phyloP scores from a whole-genome alignment of 1,140 invertebrate genomes.

The Dendroctonus ponderosae region DNA sequence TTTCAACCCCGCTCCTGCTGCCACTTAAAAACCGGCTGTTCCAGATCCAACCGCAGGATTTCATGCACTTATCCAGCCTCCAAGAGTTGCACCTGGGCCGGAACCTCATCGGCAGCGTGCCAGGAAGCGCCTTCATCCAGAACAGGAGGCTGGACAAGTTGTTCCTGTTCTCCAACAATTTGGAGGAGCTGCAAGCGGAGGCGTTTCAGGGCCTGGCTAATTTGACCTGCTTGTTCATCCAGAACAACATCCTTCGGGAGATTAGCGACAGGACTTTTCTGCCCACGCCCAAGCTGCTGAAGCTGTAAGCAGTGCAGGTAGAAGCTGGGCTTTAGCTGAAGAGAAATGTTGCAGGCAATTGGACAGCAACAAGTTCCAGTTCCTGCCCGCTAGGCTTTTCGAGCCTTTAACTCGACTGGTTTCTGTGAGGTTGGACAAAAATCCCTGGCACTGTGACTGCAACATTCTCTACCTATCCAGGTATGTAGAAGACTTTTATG shows the following conservation, averaged over 20 bases:
- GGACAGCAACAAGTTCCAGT: constrained; percentile 75
- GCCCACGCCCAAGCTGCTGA: constrained; percentile 44
- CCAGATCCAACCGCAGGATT: constrained; percentile 42
- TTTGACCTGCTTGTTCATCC: constrained; percentile 45
- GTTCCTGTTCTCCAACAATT: constrained; percentile 48
- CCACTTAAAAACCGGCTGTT: constrained; percentile 12
- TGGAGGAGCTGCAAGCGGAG: constrained; percentile 44
- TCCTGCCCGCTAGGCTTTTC: constrained; percentile 66
- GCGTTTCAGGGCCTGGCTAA: constrained; percentile 45
- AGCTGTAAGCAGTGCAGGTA: constrained; percentile 41
- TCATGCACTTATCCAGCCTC: constrained; percentile 41
- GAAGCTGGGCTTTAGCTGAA: neutral
- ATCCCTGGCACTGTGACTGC: constrained; percentile 87
- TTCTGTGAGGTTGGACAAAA: constrained; percentile 74
- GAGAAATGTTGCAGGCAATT: constrained; percentile 61
- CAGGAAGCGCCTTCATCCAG: constrained; percentile 42
- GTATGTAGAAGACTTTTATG: constrained; percentile 52
- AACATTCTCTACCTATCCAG: constrained; percentile 69
- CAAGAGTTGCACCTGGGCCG: constrained; percentile 47
- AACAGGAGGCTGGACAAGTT: constrained; percentile 45
- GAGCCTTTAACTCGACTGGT: constrained; percentile 65
- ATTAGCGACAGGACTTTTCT: constrained; percentile 43
- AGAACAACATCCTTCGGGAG: constrained; percentile 47
- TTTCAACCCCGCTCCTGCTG: neutral
- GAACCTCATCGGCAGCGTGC: constrained; percentile 45